These are phyloP conservation scores for Marronus borbonicus DNA, from an alignment of 2,888 invertebrate species.

Conservation along the genomic window DNA sequence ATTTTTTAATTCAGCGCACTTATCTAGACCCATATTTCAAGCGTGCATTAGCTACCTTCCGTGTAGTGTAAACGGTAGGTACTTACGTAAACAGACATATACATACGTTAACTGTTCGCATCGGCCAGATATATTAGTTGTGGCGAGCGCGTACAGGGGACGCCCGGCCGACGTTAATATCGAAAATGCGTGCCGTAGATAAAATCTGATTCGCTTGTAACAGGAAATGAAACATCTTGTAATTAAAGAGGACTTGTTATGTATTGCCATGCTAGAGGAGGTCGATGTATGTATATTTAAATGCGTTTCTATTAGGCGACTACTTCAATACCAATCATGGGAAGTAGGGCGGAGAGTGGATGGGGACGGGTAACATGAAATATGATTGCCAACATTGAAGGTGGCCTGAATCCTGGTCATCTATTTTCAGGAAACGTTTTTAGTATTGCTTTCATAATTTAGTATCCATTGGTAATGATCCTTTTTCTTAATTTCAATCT, in stretches of 20 bases:
- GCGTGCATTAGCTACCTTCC: conserved; percentile 8
- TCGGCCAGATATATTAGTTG: conserved; percentile 21
- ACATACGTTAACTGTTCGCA: background rate
- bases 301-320: conserved; percentile 3
- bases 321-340: background rate
- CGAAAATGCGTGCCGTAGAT: conserved; percentile 37
- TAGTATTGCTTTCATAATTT: too few relatives aligned
- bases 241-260: conserved; percentile 25
- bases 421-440: too few relatives aligned
- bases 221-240: conserved; percentile 45
- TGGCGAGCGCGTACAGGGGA: background rate
- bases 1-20: conserved; percentile 21
- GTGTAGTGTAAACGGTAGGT: conserved; percentile 9
- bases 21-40: conserved; percentile 17
- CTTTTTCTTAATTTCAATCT: too few relatives aligned
- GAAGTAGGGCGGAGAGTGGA: too few relatives aligned
- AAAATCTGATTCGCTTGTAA: conserved; percentile 40
- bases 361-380: too few relatives aligned
- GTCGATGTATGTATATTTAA: background rate
- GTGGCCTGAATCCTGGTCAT: too few relatives aligned
- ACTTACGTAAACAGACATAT: conserved; percentile 1
- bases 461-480: too few relatives aligned
- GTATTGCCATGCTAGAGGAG: conserved; percentile 6
- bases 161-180: conserved; percentile 36
- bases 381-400: too few relatives aligned